Percentiles rank a stretch among this genome's conserved stretches.
Evolutionary conservation across 2,113 vertebrate genomes (phyloP).

Genomic region (Spheniscus mendiculus): DNA sequence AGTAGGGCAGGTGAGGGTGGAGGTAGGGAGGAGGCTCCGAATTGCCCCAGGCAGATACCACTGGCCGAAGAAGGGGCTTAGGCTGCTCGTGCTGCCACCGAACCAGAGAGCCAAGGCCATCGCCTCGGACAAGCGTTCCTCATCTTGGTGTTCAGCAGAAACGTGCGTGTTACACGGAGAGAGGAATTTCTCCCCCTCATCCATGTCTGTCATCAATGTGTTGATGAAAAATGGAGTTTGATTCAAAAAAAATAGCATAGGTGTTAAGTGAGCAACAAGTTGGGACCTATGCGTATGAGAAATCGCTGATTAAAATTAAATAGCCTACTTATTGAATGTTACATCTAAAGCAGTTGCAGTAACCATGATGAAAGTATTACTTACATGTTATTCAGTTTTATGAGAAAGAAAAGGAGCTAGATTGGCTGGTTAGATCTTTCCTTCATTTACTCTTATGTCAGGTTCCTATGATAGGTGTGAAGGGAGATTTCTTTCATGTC

Average conservation of each 20-base stretch:
- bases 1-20: neutral
- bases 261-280: conserved; percentile 2
- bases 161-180: rapidly evolving
- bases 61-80: neutral
- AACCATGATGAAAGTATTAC: neutral
- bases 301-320: neutral
- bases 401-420: neutral
- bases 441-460: neutral
- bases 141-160: neutral
- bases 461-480: neutral
- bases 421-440: neutral
- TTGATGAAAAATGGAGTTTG: conserved; percentile 4
- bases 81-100: neutral
- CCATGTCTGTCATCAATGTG: neutral
- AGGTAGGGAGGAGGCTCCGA: neutral
- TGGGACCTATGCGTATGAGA: neutral
- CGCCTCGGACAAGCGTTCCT: rapidly evolving
- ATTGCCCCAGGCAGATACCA: neutral
- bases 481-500: neutral
- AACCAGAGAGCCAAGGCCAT: neutral
- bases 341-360: neutral
- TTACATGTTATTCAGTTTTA: neutral
- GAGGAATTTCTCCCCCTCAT: neutral
- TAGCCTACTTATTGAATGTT: neutral
- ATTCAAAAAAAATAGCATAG: neutral